Evolutionary conservation across 35 echinoderm and acorn worm species (phyloP).

Genomic region (Heliocidaris tuberculata): DNA sequence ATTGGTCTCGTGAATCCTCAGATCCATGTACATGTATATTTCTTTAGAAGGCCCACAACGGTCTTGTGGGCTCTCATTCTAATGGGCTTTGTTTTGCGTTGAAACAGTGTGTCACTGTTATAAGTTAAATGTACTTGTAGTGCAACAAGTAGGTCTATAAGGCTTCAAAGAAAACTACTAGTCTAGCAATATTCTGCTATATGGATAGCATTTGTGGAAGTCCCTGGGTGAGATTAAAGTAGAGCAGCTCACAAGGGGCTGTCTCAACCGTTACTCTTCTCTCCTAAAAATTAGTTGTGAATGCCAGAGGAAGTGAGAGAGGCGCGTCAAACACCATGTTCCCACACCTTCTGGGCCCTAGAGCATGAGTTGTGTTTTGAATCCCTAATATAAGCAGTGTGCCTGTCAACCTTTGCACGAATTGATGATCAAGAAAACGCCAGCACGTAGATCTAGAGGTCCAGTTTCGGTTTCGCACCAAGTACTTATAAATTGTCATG

Average conservation of each 20-base stretch:
- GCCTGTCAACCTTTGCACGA: background rate
- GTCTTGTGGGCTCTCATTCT: too few relatives aligned
- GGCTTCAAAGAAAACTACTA: background rate
- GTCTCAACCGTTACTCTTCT: background rate
- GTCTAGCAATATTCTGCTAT: background rate
- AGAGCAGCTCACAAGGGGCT: background rate
- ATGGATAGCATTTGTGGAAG: background rate
- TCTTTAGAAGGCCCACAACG: too few relatives aligned
- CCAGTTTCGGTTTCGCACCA: slow-evolving; percentile 36
- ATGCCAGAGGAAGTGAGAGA: background rate
- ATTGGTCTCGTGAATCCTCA: too few relatives aligned
- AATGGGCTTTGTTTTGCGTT: too few relatives aligned
- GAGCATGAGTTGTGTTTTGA: background rate
- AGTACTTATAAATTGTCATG: slow-evolving; percentile 26
- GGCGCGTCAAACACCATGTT: slow-evolving; percentile 7
- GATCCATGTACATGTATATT: too few relatives aligned
- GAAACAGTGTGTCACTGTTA: too few relatives aligned
- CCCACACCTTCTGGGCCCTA: background rate
- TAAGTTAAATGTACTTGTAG: too few relatives aligned
- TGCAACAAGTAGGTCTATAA: background rate
- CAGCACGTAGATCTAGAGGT: background rate
- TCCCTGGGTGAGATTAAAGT: background rate
- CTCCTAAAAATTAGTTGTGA: background rate
- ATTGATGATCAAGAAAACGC: background rate
- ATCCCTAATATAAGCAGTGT: slow-evolving; percentile 3